Conservation (phyloP, 2,113 vertebrate species). For the Serinus canaria region DNA sequence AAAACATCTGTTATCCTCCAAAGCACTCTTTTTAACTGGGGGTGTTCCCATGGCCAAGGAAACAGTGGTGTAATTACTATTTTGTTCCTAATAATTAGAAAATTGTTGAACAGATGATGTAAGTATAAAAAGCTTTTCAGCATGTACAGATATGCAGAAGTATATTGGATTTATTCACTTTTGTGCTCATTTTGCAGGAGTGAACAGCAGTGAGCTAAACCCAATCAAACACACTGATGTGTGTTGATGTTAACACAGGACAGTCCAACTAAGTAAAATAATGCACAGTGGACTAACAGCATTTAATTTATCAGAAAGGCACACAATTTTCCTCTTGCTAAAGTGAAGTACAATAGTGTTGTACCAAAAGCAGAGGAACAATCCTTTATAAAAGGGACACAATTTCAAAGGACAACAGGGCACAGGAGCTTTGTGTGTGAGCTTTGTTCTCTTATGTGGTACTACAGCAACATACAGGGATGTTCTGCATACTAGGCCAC, state of each 20-base stretch:
- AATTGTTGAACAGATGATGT: not conserved
- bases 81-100: slow-evolving; percentile 29
- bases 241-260: not conserved
- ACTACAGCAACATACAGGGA: not conserved
- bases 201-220: not conserved
- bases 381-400: not conserved
- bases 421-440: fast-evolving
- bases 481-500: not conserved
- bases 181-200: not conserved
- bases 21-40: not conserved
- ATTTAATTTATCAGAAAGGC: not conserved
- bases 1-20: slow-evolving; percentile 39
- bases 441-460: not conserved
- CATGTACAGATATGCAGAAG: not conserved
- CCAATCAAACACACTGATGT: not conserved
- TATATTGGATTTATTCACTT: not conserved
- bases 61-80: not conserved
- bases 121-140: not conserved
- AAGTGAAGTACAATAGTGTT: not conserved
- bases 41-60: not conserved
- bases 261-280: not conserved
- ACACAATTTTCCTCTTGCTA: not conserved
- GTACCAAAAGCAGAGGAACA: not conserved
- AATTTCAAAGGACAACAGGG: not conserved
- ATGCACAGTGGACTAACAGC: not conserved